These are phyloP conservation scores for Malacoraja senta DNA, from an alignment of 2,797 vertebrate species.

Conservation along the genomic window DNA sequence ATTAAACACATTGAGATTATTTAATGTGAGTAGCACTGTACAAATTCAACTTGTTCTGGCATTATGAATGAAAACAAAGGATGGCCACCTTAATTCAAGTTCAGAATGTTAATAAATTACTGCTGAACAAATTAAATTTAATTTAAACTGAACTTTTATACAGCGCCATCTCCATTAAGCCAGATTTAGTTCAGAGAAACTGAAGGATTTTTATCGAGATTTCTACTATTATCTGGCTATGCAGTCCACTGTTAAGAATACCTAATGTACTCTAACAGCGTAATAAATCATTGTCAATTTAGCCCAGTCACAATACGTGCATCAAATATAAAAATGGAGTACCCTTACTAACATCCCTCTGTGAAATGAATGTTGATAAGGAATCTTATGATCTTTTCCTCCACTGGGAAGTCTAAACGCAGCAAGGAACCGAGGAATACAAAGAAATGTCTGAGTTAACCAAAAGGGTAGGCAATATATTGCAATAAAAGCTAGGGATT, in stretches of 20 bases:
- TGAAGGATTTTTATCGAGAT: constrained; percentile 14
- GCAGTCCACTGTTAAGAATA: constrained; percentile 29
- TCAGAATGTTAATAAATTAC: neutral
- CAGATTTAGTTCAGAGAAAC: constrained; percentile 15
- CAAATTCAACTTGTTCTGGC: neutral
- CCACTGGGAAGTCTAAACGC: neutral
- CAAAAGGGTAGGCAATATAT: neutral
- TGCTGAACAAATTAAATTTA: neutral
- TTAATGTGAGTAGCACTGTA: neutral
- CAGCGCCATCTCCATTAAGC: neutral
- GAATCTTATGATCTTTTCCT: neutral
- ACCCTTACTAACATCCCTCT: neutral
- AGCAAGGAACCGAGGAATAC: neutral
- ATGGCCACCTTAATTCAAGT: constrained; percentile 12
- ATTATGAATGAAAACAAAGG: constrained; percentile 9
- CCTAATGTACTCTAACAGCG: constrained; percentile 10
- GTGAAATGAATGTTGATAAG: constrained; percentile 30
- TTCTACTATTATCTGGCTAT: constrained; percentile 18
- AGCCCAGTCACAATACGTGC: neutral
- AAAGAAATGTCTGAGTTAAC: neutral
- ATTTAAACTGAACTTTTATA: constrained; percentile 14
- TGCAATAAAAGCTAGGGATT: neutral
- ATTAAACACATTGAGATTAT: neutral
- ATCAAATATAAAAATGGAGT: constrained; percentile 26
- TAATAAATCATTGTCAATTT: constrained; percentile 37